Evolutionary conservation across 1,140 invertebrate genomes (phyloP).

Genomic region (Zaprionus capensis): DNA sequence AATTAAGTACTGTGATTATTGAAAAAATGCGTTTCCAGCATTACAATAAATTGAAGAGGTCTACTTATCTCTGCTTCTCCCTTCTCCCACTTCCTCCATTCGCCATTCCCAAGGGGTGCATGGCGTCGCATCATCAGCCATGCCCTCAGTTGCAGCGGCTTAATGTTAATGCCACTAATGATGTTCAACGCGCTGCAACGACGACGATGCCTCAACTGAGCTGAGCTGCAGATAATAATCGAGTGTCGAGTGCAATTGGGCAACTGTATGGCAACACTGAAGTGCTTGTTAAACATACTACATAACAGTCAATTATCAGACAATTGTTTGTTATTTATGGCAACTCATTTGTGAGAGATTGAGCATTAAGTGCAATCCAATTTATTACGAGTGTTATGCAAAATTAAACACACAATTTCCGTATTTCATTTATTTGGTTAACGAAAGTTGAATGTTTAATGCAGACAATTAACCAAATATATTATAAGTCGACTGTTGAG

Average conservation of each 20-base stretch:
- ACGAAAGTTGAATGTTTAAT: neutral
- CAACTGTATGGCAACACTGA: slow-evolving; percentile 7
- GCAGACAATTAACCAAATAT: neutral
- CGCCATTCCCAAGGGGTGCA: neutral
- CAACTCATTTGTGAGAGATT: slow-evolving; percentile 5
- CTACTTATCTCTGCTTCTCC: neutral
- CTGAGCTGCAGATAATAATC: slow-evolving; percentile 16
- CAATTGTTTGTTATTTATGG: slow-evolving; percentile 20
- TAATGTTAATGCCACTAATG: slow-evolving; percentile 21
- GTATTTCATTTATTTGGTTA: neutral
- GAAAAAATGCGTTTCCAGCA: slow-evolving; percentile 22
- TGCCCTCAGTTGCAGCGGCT: slow-evolving; percentile 7
- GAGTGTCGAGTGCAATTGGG: slow-evolving; percentile 13
- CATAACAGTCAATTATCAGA: slow-evolving; percentile 18
- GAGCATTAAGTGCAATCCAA: neutral
- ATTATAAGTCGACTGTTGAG: neutral
- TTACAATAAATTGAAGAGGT: slow-evolving; percentile 24
- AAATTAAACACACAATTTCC: neutral
- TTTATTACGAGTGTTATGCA: neutral
- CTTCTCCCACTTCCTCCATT: neutral
- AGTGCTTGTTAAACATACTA: slow-evolving; percentile 9
- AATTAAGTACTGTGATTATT: slow-evolving; percentile 39
- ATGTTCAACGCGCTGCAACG: neutral
- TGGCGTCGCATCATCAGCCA: neutral
- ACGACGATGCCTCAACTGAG: neutral